Conservation (phyloP, 2,888 invertebrate genomes). For the Andrena praecox region DNA sequence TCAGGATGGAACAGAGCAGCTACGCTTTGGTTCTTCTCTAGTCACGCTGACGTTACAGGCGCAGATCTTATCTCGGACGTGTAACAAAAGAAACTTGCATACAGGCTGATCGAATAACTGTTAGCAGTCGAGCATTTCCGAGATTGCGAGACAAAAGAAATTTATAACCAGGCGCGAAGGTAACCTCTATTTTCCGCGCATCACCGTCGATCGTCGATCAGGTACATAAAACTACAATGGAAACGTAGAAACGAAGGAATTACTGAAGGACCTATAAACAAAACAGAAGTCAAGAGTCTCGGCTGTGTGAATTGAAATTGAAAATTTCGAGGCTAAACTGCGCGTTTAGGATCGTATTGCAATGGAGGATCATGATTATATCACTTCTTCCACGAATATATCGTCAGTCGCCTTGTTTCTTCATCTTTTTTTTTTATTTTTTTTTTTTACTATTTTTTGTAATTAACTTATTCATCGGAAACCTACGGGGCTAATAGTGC, state of each 20-base stretch:
- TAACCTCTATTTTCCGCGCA: neutral
- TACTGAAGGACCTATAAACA: neutral
- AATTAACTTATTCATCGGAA: neutral
- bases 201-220: neutral
- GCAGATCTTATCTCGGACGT: neutral
- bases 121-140: neutral
- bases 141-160: neutral
- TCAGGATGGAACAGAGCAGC: neutral
- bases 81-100: neutral
- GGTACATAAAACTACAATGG: neutral
- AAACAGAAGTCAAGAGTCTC: neutral
- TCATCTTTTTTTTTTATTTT: neutral
- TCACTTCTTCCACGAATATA: neutral
- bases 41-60: neutral
- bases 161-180: neutral
- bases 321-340: neutral
- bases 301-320: neutral
- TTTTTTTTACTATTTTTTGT: neutral
- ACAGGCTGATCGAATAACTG: neutral
- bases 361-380: neutral
- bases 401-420: conserved; percentile 9
- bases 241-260: neutral
- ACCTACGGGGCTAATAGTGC: conserved; percentile 65
- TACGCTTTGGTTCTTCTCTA: conserved; percentile 2
- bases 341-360: neutral